These are phyloP conservation scores for Theretra japonica DNA, from an alignment of 2,888 invertebrate species.

Conservation along the genomic window DNA sequence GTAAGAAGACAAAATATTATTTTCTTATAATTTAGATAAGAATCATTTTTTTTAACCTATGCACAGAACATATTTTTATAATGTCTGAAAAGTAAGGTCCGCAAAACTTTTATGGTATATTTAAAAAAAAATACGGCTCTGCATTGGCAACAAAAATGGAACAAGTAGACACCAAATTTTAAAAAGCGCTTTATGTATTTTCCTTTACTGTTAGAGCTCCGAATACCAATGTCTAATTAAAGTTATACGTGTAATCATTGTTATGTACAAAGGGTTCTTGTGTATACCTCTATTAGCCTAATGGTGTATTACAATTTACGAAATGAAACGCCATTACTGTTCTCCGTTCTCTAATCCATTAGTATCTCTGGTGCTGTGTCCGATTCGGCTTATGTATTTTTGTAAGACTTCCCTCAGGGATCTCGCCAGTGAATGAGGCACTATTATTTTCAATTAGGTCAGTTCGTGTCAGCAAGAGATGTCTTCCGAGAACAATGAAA, in stretches of 20 bases:
- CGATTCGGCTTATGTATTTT: slow-evolving; percentile 65
- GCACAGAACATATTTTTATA: too few relatives aligned
- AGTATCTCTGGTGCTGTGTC: slow-evolving; percentile 40
- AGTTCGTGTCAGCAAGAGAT: slow-evolving; percentile 74
- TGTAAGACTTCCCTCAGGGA: slow-evolving; percentile 69
- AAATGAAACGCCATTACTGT: slow-evolving; percentile 58
- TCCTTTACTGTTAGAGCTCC: too few relatives aligned
- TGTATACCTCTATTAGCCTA: slow-evolving; percentile 60
- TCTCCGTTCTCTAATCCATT: slow-evolving; percentile 39
- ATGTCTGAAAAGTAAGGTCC: too few relatives aligned
- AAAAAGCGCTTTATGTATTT: too few relatives aligned
- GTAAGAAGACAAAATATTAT: too few relatives aligned
- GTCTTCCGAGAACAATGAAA: slow-evolving; percentile 79
- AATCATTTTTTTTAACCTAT: too few relatives aligned
- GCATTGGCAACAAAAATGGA: too few relatives aligned
- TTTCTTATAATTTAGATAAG: too few relatives aligned
- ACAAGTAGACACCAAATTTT: too few relatives aligned
- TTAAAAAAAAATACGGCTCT: too few relatives aligned
- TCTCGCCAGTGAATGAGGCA: slow-evolving; percentile 72
- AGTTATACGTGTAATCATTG: not conserved
- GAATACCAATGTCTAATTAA: not conserved
- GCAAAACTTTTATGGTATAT: too few relatives aligned
- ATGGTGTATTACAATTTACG: slow-evolving; percentile 68
- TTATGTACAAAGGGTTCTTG: not conserved
- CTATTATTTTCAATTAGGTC: slow-evolving; percentile 84